Base-by-base conservation (phyloP, 2,113 vertebrate genomes). In the Leiothrix lutea region DNA sequence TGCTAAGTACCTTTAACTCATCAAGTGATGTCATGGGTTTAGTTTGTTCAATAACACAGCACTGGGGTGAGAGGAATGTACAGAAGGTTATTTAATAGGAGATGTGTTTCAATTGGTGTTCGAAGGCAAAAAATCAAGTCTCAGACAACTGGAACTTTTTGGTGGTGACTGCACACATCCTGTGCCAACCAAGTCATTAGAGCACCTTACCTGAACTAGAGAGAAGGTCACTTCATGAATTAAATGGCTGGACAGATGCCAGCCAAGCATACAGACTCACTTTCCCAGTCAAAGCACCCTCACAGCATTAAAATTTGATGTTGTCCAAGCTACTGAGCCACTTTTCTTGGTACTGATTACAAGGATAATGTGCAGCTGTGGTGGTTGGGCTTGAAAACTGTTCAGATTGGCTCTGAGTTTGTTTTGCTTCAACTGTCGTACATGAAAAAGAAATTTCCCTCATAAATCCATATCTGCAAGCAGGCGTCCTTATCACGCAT, bases 1-100 rank as follows among this genome's bases (percentile, higher is more conserved):
- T 93, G 51, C 74, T 90, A 67, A 80, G 58, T 90, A 92, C 79
- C 79, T 93, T 92, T 72, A 92, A 75, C 78, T 92, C 90, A 77
- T 56, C 57, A 94, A 77, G 54, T 92, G 85, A 93, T 92, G 82
- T 93, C 92, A 80, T 67, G 1, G 2, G 60, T 80, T 94, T 71
- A 54, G 71, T 82, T 88, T 80, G 58, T 77, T 92, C 82, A 92
- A 62, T n/a, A 95, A 80, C 71, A 66, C 38, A 92, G 65, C 33
- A 8, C 54, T 88, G 71, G 0, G 5, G 90, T 62, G 62, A 54
- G 45, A 95, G 72, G 74, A 94, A 95, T 53, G 48, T 72, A 88
- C 42, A 62, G 75, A 53, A 93, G 54, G 28, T 45, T 66, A 23
- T 92, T 92, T 83, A 93, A 77, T 6, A 61, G 54, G 40, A 88